phyloP scores from a whole-genome alignment of 1,140 invertebrate species.

The Acromyrmex heyeri region DNA sequence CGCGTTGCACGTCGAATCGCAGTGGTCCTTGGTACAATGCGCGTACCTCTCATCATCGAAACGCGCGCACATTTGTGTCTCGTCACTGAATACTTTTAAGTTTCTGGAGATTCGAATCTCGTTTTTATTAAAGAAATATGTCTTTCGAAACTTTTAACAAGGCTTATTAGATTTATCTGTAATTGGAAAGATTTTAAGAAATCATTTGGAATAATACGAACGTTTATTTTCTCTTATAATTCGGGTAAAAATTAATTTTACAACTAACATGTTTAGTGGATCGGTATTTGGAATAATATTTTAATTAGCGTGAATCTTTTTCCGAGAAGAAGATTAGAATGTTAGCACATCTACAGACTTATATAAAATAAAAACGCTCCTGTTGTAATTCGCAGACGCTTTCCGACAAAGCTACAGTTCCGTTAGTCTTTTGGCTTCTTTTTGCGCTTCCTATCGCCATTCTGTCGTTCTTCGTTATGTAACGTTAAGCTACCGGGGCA shows the following conservation, averaged over 20 bases:
- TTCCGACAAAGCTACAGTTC: not conserved
- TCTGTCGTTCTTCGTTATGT: constrained; percentile 38
- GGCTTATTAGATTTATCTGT: not conserved
- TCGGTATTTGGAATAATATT: not conserved
- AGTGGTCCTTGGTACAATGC: constrained; percentile 12
- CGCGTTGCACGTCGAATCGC: constrained; percentile 32
- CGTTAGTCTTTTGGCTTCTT: constrained; percentile 26
- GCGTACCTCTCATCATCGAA: constrained; percentile 29
- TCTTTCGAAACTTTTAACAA: not conserved
- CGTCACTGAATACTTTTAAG: not conserved
- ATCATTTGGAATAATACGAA: not conserved
- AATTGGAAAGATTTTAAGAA: not conserved
- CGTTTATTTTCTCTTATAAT: not conserved
- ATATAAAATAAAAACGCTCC: not conserved
- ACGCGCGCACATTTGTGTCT: constrained; percentile 12
- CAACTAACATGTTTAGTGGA: constrained; percentile 34
- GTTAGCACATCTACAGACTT: not conserved
- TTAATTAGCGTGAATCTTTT: not conserved
- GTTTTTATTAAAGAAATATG: not conserved
- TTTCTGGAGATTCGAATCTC: not conserved
- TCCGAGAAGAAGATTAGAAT: not conserved
- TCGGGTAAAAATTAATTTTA: not conserved
- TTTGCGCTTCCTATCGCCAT: not conserved
- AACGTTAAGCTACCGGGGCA: constrained; percentile 17
- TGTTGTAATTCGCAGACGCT: not conserved